Evolutionary conservation across 2,888 invertebrate genomes (phyloP).

Genomic region (Tillus elongatus): DNA sequence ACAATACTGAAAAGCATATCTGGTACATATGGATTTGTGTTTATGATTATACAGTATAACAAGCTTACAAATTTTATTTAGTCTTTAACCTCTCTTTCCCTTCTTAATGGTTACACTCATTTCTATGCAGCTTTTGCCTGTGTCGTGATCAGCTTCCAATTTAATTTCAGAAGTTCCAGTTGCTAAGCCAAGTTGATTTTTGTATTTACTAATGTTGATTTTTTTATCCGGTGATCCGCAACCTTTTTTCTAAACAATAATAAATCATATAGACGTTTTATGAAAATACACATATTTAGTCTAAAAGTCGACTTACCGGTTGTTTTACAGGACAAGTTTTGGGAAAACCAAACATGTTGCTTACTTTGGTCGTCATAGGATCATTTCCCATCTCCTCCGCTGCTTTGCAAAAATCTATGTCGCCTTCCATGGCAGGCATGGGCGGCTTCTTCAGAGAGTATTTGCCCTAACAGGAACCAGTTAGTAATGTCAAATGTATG

Average conservation of each 20-base stretch:
- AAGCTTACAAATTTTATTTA: conserved; percentile 6
- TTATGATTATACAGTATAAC: conserved; percentile 1
- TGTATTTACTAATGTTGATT: conserved; percentile 40
- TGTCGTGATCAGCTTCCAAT: conserved; percentile 39
- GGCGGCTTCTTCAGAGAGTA: conserved; percentile 41
- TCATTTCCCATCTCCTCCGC: conserved; percentile 29
- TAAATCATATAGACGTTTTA: background rate
- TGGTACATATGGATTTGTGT: too few relatives aligned
- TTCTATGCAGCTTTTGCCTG: conserved; percentile 33
- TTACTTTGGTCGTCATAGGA: conserved; percentile 25
- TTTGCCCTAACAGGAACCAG: conserved; percentile 31
- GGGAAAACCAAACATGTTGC: conserved; percentile 37
- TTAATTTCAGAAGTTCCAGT: conserved; percentile 38
- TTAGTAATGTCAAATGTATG: too few relatives aligned
- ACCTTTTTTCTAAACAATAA: conserved; percentile 28
- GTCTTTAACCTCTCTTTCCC: conserved; percentile 13
- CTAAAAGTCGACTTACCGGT: conserved; percentile 28
- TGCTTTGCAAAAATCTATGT: conserved; percentile 39
- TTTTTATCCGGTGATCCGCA: conserved; percentile 36
- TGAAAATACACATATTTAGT: background rate
- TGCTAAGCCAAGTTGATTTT: conserved; percentile 40
- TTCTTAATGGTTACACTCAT: conserved; percentile 20
- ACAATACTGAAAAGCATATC: too few relatives aligned
- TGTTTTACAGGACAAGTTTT: conserved; percentile 38
- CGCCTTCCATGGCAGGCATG: conserved; percentile 39